Evolutionary conservation across 2,797 vertebrate species (phyloP).

Genomic region (Graptemys geographica): DNA sequence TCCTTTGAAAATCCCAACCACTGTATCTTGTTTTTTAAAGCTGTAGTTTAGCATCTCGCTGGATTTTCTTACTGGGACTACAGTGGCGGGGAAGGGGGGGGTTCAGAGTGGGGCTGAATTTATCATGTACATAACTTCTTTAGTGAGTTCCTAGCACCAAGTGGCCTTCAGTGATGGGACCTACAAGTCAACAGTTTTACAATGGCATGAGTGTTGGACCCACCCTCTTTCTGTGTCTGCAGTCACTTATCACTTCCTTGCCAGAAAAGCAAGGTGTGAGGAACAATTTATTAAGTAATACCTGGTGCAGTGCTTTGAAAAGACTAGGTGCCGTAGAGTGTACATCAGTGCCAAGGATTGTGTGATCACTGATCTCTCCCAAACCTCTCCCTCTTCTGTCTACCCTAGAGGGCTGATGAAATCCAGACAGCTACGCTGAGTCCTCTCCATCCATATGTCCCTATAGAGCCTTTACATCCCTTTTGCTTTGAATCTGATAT

Average conservation of each 20-base stretch:
- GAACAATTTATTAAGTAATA: neutral
- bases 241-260: neutral
- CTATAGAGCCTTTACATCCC: fast-evolving
- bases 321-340: neutral
- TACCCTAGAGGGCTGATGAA: neutral
- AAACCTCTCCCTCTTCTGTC: neutral
- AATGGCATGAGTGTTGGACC: neutral
- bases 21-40: neutral
- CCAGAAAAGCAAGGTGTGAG: neutral
- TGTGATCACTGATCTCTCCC: neutral
- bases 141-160: neutral
- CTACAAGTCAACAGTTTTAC: neutral
- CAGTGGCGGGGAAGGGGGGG: fast-evolving
- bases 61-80: neutral
- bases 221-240: neutral
- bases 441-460: neutral
- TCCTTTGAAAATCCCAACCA: neutral
- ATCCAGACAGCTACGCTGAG: neutral
- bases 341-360: neutral
- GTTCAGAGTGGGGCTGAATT: neutral
- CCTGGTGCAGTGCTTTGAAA: neutral
- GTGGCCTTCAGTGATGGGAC: neutral
- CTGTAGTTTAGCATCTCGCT: neutral
- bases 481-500: fast-evolving
- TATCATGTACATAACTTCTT: neutral